phyloP scores from a whole-genome alignment of 2,113 vertebrate species.

The Salvelinus fontinalis region DNA sequence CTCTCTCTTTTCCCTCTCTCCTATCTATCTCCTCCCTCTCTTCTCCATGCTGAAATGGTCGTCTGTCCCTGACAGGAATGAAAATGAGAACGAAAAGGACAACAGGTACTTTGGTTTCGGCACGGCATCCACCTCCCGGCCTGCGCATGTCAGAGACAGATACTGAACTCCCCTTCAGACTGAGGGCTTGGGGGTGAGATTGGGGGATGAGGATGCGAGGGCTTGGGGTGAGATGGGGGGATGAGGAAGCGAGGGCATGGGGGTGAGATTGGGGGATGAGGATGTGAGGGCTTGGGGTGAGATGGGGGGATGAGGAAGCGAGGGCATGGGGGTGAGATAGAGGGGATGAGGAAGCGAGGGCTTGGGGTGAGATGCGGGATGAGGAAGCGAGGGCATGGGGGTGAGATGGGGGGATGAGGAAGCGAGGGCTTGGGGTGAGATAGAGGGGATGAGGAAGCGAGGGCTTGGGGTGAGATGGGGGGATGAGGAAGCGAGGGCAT shows the following conservation, averaged over 20 bases:
- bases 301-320: too few relatives aligned
- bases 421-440: too few relatives aligned
- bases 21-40: conserved; percentile 16
- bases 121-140: conserved; percentile 53
- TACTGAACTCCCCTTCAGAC: not conserved
- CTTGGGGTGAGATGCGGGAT: conserved; percentile 5
- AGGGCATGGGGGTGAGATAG: not conserved
- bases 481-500: too few relatives aligned
- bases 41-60: conserved; percentile 66
- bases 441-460: too few relatives aligned
- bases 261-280: too few relatives aligned
- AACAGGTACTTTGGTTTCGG: conserved; percentile 76
- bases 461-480: too few relatives aligned
- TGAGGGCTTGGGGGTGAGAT: conserved; percentile 4
- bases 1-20: conserved; percentile 46
- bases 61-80: conserved; percentile 68
- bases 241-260: too few relatives aligned
- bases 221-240: too few relatives aligned
- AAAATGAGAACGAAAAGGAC: conserved; percentile 61
- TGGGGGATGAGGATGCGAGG: not conserved
- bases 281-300: too few relatives aligned
- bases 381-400: too few relatives aligned
- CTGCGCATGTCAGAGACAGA: conserved; percentile 64
- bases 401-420: too few relatives aligned
- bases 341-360: not conserved